Base-by-base conservation (phyloP, 2,113 vertebrate genomes). In the Ailurus styani region DNA sequence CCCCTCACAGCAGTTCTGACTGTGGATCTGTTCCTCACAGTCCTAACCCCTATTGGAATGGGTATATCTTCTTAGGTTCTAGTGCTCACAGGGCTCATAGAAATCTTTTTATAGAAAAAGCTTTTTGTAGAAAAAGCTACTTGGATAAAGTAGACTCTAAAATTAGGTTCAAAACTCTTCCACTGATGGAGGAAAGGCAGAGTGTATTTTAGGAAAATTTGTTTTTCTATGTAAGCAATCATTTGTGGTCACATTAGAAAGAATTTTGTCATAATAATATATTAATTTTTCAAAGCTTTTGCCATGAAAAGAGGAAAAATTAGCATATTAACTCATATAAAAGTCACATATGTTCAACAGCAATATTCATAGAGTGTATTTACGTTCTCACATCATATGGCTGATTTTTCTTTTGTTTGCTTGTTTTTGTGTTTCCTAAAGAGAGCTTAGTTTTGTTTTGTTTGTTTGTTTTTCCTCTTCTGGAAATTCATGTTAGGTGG, bases 41-140 rank as follows among this genome's bases (percentile, higher is more conserved):
- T 14, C 29, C 45, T 6, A 66, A 15, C 14, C 34, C n/a, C 11
- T 27, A 13, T 45, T 3, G 0, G 11, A 60, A 5, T 25, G 60
- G 13, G 5, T 12, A 2, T 68, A 5, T 10, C 9, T 2, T 64
- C 6, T 66, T 10, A 62, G 84, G 17, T 5, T 72, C 29, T 4
- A 64, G 13, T 31, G 8, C 1, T 83, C 40, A n/a, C 9, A 7
- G 5, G n/a, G n/a, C n/a, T n/a, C n/a, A n/a, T n/a, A n/a, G n/a
- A n/a, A n/a, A n/a, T n/a, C n/a, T n/a, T 78, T 97, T 88, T 52
- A 90, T 5, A 54, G 54, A 89, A 85, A 97, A 77, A 62, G 1
- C n/a, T 95, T 78, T 97, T 88, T 52, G 87, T 5, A 54, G 54
- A 89, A 85, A 97, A 77, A 62, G 1, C n/a, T 95, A 29, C 23